Evolutionary conservation across 2,113 vertebrate genomes (phyloP).

Genomic region (Vulpes vulpes): DNA sequence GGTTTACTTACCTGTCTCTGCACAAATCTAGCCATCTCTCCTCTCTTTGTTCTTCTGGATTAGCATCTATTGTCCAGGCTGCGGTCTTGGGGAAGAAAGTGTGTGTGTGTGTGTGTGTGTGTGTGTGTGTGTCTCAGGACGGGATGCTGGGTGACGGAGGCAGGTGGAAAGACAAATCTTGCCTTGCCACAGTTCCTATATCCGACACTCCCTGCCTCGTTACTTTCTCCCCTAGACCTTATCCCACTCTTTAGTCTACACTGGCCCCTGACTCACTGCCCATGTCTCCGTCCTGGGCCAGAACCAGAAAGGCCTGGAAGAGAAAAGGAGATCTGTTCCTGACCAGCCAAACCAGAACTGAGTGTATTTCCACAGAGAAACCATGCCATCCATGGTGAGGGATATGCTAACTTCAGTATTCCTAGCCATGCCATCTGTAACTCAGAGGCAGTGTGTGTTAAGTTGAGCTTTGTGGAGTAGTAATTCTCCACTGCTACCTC

Average conservation of each 20-base stretch:
- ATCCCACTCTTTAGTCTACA: neutral
- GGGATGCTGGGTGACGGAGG: fast-evolving
- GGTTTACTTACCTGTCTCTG: neutral
- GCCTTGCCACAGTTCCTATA: neutral
- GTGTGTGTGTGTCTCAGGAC: neutral
- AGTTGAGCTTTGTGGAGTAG: no score
- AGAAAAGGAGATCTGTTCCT: neutral
- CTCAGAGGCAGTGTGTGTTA: fast-evolving
- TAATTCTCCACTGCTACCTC: neutral
- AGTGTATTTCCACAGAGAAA: neutral
- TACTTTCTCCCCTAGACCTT: no score
- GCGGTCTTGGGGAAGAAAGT: neutral
- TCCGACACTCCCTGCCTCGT: neutral
- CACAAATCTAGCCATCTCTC: neutral
- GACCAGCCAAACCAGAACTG: neutral
- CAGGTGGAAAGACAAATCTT: neutral
- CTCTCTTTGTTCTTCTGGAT: neutral
- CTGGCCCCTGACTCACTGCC: neutral
- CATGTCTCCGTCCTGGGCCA: neutral
- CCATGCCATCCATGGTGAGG: no score
- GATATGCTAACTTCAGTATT: neutral
- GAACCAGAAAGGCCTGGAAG: neutral
- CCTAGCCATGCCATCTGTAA: no score
- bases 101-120: no score
- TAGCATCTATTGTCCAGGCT: neutral